Evolutionary conservation across 2,113 vertebrate genomes (phyloP).

Genomic region (Prietella phreatophila): DNA sequence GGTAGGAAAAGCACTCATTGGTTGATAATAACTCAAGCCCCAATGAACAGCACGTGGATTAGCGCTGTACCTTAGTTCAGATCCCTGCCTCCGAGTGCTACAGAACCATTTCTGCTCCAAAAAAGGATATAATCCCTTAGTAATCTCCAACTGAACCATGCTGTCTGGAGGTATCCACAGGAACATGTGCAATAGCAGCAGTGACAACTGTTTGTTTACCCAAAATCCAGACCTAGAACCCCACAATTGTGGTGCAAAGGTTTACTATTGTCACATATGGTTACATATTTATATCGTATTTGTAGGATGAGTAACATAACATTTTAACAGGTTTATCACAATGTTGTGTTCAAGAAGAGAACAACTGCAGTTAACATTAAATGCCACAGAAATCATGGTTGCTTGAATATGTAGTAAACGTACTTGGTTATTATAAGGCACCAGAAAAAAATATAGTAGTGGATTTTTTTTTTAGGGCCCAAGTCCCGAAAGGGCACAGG

Average conservation of each 20-base stretch:
- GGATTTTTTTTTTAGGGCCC: not conserved
- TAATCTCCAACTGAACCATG: constrained; percentile 10
- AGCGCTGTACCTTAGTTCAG: constrained; percentile 11
- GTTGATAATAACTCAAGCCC: constrained; percentile 24
- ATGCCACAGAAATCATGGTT: not conserved
- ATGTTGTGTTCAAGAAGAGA: not conserved
- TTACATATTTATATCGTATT: not conserved
- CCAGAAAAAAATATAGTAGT: not conserved
- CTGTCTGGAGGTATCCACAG: not conserved
- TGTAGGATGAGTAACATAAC: not conserved
- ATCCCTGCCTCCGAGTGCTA: constrained; percentile 14
- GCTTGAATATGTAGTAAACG: not conserved
- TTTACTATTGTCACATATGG: not conserved
- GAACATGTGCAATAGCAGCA: not conserved
- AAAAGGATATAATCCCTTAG: constrained; percentile 23
- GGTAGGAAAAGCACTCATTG: not conserved
- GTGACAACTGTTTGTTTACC: not conserved
- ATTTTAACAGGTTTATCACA: not conserved
- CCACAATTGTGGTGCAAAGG: not conserved
- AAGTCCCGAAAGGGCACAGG: no score
- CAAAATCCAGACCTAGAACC: not conserved
- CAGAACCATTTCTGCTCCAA: not conserved
- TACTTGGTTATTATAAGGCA: not conserved
- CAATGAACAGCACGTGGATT: constrained; percentile 30
- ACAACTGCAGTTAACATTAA: not conserved